Conservation (phyloP, 2,113 vertebrate genomes). For the Bostrychus sinensis region DNA sequence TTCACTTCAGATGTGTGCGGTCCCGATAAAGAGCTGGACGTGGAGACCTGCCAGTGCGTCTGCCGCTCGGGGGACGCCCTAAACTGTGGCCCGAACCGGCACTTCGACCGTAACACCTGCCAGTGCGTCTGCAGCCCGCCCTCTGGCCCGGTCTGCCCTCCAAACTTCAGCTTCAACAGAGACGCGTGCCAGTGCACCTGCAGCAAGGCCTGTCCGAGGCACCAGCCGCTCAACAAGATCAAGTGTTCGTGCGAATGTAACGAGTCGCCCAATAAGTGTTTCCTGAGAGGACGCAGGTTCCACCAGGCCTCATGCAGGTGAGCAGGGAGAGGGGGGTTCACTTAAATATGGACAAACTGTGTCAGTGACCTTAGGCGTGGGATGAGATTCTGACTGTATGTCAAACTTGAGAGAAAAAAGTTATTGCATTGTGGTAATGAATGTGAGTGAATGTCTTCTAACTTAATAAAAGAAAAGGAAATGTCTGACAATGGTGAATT, state of each 20-base stretch:
- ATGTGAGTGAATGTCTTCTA: too few relatives aligned
- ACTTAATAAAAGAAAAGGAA: too few relatives aligned
- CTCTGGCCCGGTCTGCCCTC: slow-evolving; percentile 79
- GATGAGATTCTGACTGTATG: too few relatives aligned
- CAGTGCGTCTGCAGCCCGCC: slow-evolving; percentile 87
- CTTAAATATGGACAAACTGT: too few relatives aligned
- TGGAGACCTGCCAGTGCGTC: slow-evolving; percentile 92
- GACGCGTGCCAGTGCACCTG: slow-evolving; percentile 91
- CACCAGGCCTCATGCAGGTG: slow-evolving; percentile 94
- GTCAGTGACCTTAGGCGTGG: too few relatives aligned
- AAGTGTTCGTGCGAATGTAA: slow-evolving; percentile 93
- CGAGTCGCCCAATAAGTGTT: slow-evolving; percentile 92
- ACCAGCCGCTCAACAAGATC: slow-evolving; percentile 88
- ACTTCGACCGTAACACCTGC: slow-evolving; percentile 87
- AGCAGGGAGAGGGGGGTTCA: slow-evolving; percentile 16
- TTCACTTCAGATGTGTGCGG: slow-evolving; percentile 85
- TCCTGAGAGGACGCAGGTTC: slow-evolving; percentile 91
- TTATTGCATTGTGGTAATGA: too few relatives aligned
- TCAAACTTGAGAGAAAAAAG: too few relatives aligned
- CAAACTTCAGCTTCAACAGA: slow-evolving; percentile 84
- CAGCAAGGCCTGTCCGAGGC: slow-evolving; percentile 85
- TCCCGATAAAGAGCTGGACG: slow-evolving; percentile 88
- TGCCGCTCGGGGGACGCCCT: slow-evolving; percentile 79
- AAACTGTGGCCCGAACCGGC: slow-evolving; percentile 86
- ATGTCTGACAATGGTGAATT: too few relatives aligned